Base-by-base conservation (phyloP, 2,797 vertebrate genomes). In the Pachyuromys duprasi region DNA sequence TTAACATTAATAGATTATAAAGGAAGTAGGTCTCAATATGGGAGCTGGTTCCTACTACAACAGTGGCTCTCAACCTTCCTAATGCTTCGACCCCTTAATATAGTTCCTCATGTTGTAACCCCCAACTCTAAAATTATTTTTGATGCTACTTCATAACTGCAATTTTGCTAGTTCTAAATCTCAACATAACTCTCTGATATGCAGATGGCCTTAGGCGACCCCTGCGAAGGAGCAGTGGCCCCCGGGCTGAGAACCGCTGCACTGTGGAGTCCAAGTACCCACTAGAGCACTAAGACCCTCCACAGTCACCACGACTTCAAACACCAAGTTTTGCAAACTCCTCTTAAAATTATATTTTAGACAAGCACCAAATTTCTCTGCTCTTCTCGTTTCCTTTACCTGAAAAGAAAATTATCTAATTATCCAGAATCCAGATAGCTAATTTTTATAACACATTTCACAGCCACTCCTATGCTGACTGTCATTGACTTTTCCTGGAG, bases 1-100 rank as follows among this genome's bases (percentile, higher is more conserved):
- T 91, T 91, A 95, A 62, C 70, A 93, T 6, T 84, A 57, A 82
- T n/a, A 92, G n/a, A 82, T n/a, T 70, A 53, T 72, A 95, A 86
- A 70, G 67, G 87, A 86, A 72, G 55, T 14, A 45, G 31, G 69
- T 62, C 42, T 53, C 6, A 69, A 86, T 39, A 80, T 33, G 62
- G 9, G 76, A 80, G 26, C 67, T 57, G 20, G 15, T 36, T 88
- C 55, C 79, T 24, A 94, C 53, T 62, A 69, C 13, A 45, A 28
- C 39, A 83, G 39, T 33, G 5, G 9, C 1, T 65, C 81, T 36
- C 62, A 42, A 20, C 36, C 15, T 63, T 63, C 80, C 39, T 45
- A 18, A 42, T 6, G 80, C 80, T 63, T 36, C 18, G 26, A 31
- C 57, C 8, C 36, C 26, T 31, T 82, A 42, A 63, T 62, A 82